A percentile compares a stretch with the other conserved stretches of the same genome.
Conservation (phyloP, 2,113 vertebrate genomes). For the Harpagus bidentatus region DNA sequence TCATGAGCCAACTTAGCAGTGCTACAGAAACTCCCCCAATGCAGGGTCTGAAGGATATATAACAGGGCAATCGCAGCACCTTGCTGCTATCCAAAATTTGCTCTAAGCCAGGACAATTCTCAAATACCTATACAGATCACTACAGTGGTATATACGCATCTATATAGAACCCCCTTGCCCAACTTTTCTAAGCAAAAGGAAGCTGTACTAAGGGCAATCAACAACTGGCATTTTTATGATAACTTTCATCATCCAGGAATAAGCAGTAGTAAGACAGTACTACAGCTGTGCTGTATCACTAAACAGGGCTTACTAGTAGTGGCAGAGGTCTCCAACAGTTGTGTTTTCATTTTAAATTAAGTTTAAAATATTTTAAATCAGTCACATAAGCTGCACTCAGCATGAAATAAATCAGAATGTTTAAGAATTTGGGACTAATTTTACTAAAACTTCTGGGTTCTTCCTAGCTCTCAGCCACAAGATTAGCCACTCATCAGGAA, state of each 20-base stretch:
- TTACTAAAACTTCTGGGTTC: constrained; percentile 7
- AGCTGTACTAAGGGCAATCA: neutral
- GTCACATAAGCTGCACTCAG: neutral
- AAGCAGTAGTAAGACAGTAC: neutral
- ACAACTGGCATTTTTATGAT: neutral
- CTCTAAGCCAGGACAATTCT: neutral
- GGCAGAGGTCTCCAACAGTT: neutral
- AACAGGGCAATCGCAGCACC: neutral
- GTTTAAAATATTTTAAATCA: constrained; percentile 18
- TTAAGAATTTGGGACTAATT: neutral
- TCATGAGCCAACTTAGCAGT: neutral
- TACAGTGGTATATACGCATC: rapidly evolving
- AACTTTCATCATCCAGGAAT: neutral
- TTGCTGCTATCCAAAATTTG: neutral
- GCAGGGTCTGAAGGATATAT: neutral
- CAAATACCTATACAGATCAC: neutral
- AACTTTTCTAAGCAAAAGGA: neutral
- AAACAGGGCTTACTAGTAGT: neutral
- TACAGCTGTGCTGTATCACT: neutral
- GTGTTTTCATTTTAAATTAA: constrained; percentile 1
- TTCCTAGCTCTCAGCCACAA: neutral
- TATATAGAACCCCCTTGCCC: rapidly evolving
- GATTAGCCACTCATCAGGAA: constrained; percentile 36
- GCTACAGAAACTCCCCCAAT: neutral
- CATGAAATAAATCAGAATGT: neutral